A percentile compares a stretch with the other conserved stretches of the same genome.
These are phyloP conservation scores for Zaprionus capensis DNA, from an alignment of 1,140 invertebrate genomes.

Conservation along the genomic window DNA sequence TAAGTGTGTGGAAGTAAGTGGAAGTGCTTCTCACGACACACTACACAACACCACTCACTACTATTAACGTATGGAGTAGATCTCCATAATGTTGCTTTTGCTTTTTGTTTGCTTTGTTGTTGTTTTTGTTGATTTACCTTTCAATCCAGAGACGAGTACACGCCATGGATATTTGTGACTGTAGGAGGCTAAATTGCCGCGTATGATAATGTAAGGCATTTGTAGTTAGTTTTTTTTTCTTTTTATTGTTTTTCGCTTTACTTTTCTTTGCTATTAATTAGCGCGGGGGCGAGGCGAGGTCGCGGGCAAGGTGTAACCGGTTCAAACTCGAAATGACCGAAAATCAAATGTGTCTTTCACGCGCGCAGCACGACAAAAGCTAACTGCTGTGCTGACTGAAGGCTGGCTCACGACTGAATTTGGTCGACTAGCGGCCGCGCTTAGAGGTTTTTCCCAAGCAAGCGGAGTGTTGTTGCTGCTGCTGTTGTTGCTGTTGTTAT, in stretches of 20 bases:
- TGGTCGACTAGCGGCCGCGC: constrained; percentile 41
- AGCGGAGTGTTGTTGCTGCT: constrained; percentile 28
- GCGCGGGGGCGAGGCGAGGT: constrained; percentile 55
- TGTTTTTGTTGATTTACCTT: constrained; percentile 86
- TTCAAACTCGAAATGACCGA: constrained; percentile 43
- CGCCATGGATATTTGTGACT: constrained; percentile 93
- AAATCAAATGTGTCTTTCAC: constrained; percentile 25
- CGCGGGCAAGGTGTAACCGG: constrained; percentile 34
- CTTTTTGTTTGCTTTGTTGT: constrained; percentile 16
- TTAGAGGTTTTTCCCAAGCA: constrained; percentile 58
- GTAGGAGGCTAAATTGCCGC: constrained; percentile 93
- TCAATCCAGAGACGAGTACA: constrained; percentile 92
- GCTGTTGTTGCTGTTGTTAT: constrained; percentile 47
- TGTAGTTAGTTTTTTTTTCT: constrained; percentile 56
- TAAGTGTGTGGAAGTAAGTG: not conserved
- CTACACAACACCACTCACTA: not conserved
- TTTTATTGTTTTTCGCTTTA: constrained; percentile 10
- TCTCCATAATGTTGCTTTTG: constrained; percentile 17
- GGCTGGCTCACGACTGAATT: constrained; percentile 71
- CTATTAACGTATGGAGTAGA: constrained; percentile 5
- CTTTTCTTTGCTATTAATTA: constrained; percentile 48
- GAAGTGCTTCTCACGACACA: not conserved
- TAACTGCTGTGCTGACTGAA: constrained; percentile 59
- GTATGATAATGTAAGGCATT: constrained; percentile 95
- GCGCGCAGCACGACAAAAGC: constrained; percentile 35